Base-by-base conservation (phyloP, 1,140 invertebrate genomes). In the Metaphire vulgaris region DNA sequence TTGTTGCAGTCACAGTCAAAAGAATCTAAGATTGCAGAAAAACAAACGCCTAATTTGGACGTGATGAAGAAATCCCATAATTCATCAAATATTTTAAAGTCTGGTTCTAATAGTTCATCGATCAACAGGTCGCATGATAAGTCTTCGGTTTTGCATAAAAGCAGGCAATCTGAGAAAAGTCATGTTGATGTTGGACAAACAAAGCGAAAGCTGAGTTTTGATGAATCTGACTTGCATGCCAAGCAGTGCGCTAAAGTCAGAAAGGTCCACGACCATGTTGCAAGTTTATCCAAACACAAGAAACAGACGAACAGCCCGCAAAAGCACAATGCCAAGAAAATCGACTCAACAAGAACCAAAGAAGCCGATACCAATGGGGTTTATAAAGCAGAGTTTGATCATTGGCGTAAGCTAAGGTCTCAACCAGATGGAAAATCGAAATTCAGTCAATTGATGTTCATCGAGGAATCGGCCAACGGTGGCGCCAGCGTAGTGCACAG, bases 401-500 rank as follows among this genome's bases (percentile, higher is more conserved):
- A 56, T 21, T 21, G 21, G 21, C 41, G 21, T 21, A 56, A 56
- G 41, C 41, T 56, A 6, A 56, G 41, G 21, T 56, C 41, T 6
- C 6, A 56, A 56, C 41, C 6, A 56, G 67, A 26, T 26, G 67
- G 26, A 69, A 32, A 75, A 2, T 71, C 16, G 1, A 78, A 83
- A 76, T 85, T 79, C 75, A 77, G 79, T 15, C 76, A 90, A 76
- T 92, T 90, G 80, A 92, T 95, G 83, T 90, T 93, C 78, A 89
- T 97, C 79, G 96, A 99, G 86, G 92, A 91, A 0, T 94, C 98
- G 87, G 90, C 94, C 0, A 99, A 99, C 88, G 97, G 97, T n/a
- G 96, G 95, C 32, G 96, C 95, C 1, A 90, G 91, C 56, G 91
- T 97, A 12, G 90, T 98, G 41, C 94, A 96, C 87, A 89, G 96